Conservation (phyloP, 2,888 invertebrate genomes). For the Conomelus anceps region DNA sequence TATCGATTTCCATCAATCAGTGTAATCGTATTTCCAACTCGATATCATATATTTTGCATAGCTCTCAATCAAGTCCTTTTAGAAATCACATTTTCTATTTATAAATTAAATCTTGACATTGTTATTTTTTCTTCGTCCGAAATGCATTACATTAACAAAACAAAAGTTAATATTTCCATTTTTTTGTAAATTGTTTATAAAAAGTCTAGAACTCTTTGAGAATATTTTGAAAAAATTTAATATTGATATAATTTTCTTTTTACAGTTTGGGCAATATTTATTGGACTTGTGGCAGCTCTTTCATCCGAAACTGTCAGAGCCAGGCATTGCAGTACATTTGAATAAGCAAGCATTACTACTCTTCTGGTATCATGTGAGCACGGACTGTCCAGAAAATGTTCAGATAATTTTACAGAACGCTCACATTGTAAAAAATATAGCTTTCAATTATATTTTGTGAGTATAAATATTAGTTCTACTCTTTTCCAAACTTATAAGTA, state of each 20-base stretch:
- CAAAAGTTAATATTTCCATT: not conserved
- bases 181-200: no score
- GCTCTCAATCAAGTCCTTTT: no score
- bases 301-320: slow-evolving; percentile 89
- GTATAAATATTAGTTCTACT: slow-evolving; percentile 43
- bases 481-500: not conserved
- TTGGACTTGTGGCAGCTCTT: slow-evolving; percentile 89
- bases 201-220: no score
- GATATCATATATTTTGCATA: no score
- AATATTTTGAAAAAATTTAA: no score
- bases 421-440: slow-evolving; percentile 86
- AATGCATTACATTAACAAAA: no score
- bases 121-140: no score
- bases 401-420: slow-evolving; percentile 80
- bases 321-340: slow-evolving; percentile 89
- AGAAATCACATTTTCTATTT: no score
- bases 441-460: slow-evolving; percentile 93
- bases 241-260: slow-evolving; percentile 35
- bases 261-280: slow-evolving; percentile 86
- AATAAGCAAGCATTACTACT: slow-evolving; percentile 88
- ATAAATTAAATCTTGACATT: no score
- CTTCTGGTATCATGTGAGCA: slow-evolving; percentile 90
- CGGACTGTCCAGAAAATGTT: slow-evolving; percentile 90
- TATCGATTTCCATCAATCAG: not conserved
- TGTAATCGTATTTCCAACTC: not conserved